phyloP scores from a whole-genome alignment of 2,888 invertebrate genomes.

The Serrognathus titanus region DNA sequence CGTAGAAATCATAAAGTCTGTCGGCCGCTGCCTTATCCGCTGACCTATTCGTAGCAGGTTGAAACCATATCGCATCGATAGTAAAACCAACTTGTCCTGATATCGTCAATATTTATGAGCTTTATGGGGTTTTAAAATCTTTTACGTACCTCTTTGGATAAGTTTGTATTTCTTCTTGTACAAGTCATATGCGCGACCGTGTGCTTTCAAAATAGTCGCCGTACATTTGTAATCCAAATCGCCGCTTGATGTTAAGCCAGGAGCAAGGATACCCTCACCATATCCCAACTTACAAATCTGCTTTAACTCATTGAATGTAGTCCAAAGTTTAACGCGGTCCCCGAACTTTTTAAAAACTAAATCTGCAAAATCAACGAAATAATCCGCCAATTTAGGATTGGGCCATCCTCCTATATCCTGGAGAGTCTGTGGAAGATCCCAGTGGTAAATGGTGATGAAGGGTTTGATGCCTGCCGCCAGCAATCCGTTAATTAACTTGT shows the following conservation, averaged over 20 bases:
- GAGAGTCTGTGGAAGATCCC: constrained; percentile 55
- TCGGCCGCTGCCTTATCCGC: constrained; percentile 52
- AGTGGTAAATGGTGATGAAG: constrained; percentile 53
- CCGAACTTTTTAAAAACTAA: constrained; percentile 42
- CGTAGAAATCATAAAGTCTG: constrained; percentile 34
- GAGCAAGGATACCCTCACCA: constrained; percentile 35
- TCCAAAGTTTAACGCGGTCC: constrained; percentile 47
- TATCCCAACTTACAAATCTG: constrained; percentile 36
- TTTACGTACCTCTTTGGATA: constrained; percentile 51
- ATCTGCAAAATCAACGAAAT: constrained; percentile 56
- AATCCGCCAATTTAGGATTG: constrained; percentile 53
- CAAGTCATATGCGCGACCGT: constrained; percentile 61
- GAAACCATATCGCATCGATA: constrained; percentile 49
- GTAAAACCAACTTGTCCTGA: constrained; percentile 48
- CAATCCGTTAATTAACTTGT: constrained; percentile 55
- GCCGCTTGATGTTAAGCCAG: constrained; percentile 47
- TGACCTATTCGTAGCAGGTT: constrained; percentile 47
- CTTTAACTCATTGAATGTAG: constrained; percentile 54
- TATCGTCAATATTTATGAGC: background rate
- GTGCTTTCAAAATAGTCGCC: constrained; percentile 62
- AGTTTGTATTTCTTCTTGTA: constrained; percentile 58
- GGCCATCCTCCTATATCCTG: constrained; percentile 48
- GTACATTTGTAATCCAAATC: constrained; percentile 60
- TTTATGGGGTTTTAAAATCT: no score
- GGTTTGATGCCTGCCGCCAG: constrained; percentile 54